These are phyloP conservation scores for Cabera pusaria DNA, from an alignment of 2,888 invertebrate species.

Conservation along the genomic window DNA sequence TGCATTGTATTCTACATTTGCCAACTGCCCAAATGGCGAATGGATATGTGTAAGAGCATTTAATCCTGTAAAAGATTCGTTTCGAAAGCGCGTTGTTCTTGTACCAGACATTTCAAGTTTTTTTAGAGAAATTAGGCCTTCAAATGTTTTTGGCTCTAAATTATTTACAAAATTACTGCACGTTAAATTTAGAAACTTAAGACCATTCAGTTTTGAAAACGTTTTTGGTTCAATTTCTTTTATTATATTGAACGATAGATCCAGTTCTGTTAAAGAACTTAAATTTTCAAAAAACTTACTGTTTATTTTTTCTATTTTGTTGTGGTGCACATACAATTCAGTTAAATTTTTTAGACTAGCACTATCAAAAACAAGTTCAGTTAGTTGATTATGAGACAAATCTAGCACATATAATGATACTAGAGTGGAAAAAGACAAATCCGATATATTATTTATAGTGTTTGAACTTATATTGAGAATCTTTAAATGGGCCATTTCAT, in stretches of 20 bases:
- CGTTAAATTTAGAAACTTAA: conserved; percentile 8
- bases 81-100: conserved; percentile 18
- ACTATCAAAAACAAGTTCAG: conserved; percentile 20
- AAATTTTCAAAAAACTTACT: conserved; percentile 15
- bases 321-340: conserved; percentile 16
- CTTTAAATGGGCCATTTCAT: conserved; percentile 15
- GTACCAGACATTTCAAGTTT: conserved; percentile 20
- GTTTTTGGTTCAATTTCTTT: conserved; percentile 15
- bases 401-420: conserved; percentile 15
- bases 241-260: conserved; percentile 26
- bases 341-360: conserved; percentile 15
- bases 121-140: conserved; percentile 18
- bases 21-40: conserved; percentile 27
- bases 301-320: conserved; percentile 15
- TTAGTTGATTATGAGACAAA: conserved; percentile 24
- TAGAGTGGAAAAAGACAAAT: conserved; percentile 20
- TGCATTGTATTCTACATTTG: conserved; percentile 22
- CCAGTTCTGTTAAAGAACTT: conserved; percentile 14
- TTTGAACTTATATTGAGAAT: conserved; percentile 25
- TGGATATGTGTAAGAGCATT: conserved; percentile 19
- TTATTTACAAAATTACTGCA: conserved; percentile 18
- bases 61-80: conserved; percentile 26
- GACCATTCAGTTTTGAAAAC: conserved; percentile 15
- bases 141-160: conserved; percentile 17
- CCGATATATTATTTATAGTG: conserved; percentile 16